Evolutionary conservation across 1,140 invertebrate genomes (phyloP), one percentile per base, ranked within the genome.

Genomic region (Hylyphantes graminicola): DNA sequence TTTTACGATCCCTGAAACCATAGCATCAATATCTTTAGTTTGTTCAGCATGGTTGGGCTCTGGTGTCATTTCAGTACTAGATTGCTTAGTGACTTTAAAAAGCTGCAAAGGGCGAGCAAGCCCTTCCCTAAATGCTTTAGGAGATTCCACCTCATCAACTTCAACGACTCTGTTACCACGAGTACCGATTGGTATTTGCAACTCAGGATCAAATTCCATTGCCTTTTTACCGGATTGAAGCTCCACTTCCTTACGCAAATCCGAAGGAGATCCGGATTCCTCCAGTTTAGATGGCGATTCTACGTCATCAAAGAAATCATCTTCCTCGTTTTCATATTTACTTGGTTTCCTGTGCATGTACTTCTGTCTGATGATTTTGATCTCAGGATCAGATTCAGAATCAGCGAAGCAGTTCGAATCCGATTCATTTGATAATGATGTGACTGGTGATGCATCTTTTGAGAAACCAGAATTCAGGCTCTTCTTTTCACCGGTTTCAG

Each of bases 371-470:
- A 67, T 50, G 15, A 55, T 61, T 53, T 77, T 85, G 10, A 85
- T 85, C 54, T 85, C 82, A 19, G 63, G 53, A 61, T 85, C 82
- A 53, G 82, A 85, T 72, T 85, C 82, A 0, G 82, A 85, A 85
- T 85, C 82, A 70, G 82, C 82, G 76, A 85, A 85, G 57, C 73
- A 85, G 48, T 84, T 84, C 4, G 72, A 84, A 77, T 85, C 82
- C 13, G 82, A 85, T 63, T 85, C 82, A 68, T 85, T 72, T 19
- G 73, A 76, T 13, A 72, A 11, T 13, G 82, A 85, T 48, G 82
- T 85, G 50, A 53, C 73, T 8, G 82, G 82, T 21, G 82, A 85
- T 13, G 54, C 65, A 17, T 85, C 82, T 76, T 85, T 85, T 7
- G 74, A 85, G 12, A 59, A 53, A 12, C 15, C 54, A 51, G 55